These are phyloP conservation scores for Phalanger gymnotis DNA, from an alignment of 2,797 vertebrate genomes.

Conservation along the genomic window DNA sequence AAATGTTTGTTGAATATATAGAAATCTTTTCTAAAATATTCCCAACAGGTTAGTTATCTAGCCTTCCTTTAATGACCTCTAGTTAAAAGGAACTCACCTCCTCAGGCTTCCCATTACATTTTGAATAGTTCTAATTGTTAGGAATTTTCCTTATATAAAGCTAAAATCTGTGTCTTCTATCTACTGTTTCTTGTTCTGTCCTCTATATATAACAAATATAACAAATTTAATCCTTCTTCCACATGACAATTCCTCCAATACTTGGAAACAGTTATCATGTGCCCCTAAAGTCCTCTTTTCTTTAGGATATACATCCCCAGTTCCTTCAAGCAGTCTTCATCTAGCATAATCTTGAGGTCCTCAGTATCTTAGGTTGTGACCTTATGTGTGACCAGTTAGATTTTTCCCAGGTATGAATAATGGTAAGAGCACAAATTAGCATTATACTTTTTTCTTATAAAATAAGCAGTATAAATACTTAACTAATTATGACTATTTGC, in stretches of 20 bases:
- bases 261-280: not conserved
- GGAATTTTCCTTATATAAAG: not conserved
- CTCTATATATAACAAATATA: not conserved
- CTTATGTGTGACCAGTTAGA: not conserved
- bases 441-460: not conserved
- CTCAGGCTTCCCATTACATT: not conserved
- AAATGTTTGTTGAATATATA: not conserved
- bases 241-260: not conserved
- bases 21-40: not conserved
- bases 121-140: not conserved
- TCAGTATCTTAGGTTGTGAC: not conserved
- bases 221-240: not conserved
- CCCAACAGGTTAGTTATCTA: not conserved
- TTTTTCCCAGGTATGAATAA: not conserved
- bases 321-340: not conserved
- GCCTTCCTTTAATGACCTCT: not conserved
- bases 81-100: not conserved
- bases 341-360: not conserved
- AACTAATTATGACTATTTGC: not conserved
- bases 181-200: not conserved
- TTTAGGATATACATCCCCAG: not conserved
- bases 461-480: not conserved
- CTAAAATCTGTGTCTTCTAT: not conserved
- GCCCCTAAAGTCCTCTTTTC: not conserved
- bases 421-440: not conserved